These are phyloP conservation scores for Gisinianus flammeolus DNA, from an alignment of 2,888 invertebrate species.

Conservation along the genomic window DNA sequence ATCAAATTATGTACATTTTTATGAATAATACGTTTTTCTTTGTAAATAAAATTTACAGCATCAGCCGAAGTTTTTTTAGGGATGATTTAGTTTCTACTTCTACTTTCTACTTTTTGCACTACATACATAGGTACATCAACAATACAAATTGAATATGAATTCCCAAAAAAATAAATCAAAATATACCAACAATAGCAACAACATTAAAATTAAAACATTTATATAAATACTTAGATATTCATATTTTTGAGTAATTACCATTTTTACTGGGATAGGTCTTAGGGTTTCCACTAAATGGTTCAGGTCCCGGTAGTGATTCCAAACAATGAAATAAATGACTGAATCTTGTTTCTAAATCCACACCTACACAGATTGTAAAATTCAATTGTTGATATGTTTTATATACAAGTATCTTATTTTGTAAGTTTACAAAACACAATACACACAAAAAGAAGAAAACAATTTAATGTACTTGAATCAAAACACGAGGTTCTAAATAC, in stretches of 20 bases:
- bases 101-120: no score
- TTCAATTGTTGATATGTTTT: neutral
- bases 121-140: no score
- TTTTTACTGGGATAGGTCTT: conserved; percentile 75
- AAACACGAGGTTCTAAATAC: neutral
- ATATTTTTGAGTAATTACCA: conserved; percentile 61
- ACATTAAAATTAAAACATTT: neutral
- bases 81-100: no score
- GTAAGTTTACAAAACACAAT: neutral
- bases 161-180: neutral
- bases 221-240: neutral
- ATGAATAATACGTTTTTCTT: neutral
- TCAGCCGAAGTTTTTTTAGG: neutral
- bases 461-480: neutral
- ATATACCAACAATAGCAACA: neutral
- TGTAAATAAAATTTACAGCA: neutral
- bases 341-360: conserved; percentile 74
- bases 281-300: conserved; percentile 70
- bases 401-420: neutral
- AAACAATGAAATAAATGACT: conserved; percentile 70
- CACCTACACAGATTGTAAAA: conserved; percentile 52
- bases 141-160: neutral
- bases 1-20: neutral
- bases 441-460: neutral
- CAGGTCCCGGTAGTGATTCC: conserved; percentile 72